Conservation (phyloP, 2,888 invertebrate species). For the Nephrotoma flavescens region DNA sequence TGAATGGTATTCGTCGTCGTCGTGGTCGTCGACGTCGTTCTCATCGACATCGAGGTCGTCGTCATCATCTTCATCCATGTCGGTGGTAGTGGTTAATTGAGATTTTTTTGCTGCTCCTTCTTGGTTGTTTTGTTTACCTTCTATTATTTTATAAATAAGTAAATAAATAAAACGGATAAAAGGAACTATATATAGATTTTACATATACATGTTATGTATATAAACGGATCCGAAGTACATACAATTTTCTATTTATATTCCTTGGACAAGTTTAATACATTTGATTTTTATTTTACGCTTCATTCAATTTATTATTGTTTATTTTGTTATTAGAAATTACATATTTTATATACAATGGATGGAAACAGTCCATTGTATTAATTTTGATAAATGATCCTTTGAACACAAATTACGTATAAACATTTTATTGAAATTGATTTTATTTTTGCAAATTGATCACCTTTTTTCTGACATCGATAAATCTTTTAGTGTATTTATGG, state of each 20-base stretch:
- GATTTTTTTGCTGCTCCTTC: not conserved
- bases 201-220: not conserved
- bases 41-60: not conserved
- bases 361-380: not conserved
- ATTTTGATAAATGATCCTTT: not conserved
- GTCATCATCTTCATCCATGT: not conserved
- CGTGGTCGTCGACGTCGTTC: not conserved
- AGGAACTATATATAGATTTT: not conserved
- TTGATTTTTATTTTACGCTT: not conserved
- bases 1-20: not conserved
- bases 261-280: not conserved
- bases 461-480: not conserved
- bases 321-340: not conserved
- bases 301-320: not conserved
- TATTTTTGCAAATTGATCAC: not conserved
- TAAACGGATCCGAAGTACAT: not conserved
- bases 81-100: not conserved
- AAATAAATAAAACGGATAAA: not conserved
- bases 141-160: not conserved
- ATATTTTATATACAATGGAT: not conserved
- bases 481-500: not conserved
- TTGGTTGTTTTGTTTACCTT: not conserved
- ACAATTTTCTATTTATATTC: not conserved
- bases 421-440: not conserved
- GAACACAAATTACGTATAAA: not conserved